phyloP scores from a whole-genome alignment of 1,140 invertebrate genomes.

The Aphis craccivora region DNA sequence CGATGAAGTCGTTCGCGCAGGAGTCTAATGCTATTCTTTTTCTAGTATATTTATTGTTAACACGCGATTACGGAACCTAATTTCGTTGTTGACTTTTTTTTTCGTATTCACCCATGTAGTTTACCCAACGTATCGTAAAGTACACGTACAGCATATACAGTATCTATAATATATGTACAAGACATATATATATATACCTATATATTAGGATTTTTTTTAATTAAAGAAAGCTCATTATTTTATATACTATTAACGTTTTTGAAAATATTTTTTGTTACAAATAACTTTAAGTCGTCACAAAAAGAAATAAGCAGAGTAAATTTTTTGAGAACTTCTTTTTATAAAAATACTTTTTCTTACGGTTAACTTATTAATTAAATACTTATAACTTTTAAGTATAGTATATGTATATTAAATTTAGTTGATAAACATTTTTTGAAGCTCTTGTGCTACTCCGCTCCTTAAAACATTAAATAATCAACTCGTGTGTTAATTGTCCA shows the following conservation, averaged over 20 bases:
- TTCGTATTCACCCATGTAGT: background rate
- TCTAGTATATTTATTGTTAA: background rate
- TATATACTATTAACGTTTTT: background rate
- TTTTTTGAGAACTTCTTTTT: no score
- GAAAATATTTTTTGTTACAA: background rate
- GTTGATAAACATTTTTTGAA: no score
- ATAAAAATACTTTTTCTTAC: no score
- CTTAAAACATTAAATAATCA: background rate
- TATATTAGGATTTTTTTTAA: background rate
- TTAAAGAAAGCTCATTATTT: background rate
- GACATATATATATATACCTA: background rate
- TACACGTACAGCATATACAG: background rate
- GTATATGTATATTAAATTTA: no score
- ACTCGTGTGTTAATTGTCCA: background rate
- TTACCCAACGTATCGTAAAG: background rate
- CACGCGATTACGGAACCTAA: slow-evolving; percentile 21
- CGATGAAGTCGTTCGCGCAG: background rate
- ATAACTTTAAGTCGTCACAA: background rate
- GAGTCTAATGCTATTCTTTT: background rate
- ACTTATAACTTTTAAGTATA: no score
- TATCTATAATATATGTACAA: background rate
- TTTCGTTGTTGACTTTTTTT: slow-evolving; percentile 17
- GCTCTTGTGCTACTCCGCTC: background rate
- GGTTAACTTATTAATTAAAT: no score
- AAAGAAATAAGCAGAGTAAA: background rate